Evolutionary conservation across 2,113 vertebrate genomes (phyloP).

Genomic region (Colistium nudipinnis): DNA sequence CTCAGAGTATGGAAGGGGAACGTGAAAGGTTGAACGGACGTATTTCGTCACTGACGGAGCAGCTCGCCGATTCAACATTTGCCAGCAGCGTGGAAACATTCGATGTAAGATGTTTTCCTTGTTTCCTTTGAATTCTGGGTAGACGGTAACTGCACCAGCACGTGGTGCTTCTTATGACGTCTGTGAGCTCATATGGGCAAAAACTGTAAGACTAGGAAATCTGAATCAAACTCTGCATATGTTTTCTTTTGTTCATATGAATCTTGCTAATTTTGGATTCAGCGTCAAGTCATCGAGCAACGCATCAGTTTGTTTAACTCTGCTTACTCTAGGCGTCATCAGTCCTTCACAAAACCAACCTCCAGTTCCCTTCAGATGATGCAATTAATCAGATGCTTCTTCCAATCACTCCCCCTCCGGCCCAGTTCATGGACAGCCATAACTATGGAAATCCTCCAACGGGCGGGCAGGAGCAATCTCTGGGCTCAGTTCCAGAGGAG

Average conservation of each 20-base stretch:
- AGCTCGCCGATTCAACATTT: conserved; percentile 74
- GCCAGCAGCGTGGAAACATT: conserved; percentile 75
- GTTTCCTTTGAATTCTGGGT: background rate
- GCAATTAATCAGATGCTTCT: conserved; percentile 47
- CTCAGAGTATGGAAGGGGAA: conserved; percentile 77
- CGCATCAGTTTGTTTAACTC: conserved; percentile 23
- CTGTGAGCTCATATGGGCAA: background rate
- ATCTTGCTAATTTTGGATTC: background rate
- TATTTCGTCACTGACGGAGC: conserved; percentile 78
- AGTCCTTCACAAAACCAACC: conserved; percentile 54
- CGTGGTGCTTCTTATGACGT: background rate
- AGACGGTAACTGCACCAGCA: background rate
- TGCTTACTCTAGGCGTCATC: conserved; percentile 64
- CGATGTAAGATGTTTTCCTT: conserved; percentile 73
- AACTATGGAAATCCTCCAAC: conserved; percentile 60
- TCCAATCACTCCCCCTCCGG: conserved; percentile 72
- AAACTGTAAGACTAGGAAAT: background rate
- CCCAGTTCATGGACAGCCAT: conserved; percentile 78
- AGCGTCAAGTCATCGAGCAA: background rate
- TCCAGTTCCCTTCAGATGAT: conserved; percentile 65
- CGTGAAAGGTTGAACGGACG: conserved; percentile 75
- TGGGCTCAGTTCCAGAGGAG: conserved; percentile 79
- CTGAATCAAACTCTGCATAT: background rate
- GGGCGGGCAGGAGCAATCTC: conserved; percentile 64
- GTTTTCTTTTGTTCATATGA: background rate